Percentiles rank a stretch among this genome's conserved stretches.
These are phyloP conservation scores for Eufriesea mexicana DNA, from an alignment of 1,140 invertebrate genomes.

Conservation along the genomic window DNA sequence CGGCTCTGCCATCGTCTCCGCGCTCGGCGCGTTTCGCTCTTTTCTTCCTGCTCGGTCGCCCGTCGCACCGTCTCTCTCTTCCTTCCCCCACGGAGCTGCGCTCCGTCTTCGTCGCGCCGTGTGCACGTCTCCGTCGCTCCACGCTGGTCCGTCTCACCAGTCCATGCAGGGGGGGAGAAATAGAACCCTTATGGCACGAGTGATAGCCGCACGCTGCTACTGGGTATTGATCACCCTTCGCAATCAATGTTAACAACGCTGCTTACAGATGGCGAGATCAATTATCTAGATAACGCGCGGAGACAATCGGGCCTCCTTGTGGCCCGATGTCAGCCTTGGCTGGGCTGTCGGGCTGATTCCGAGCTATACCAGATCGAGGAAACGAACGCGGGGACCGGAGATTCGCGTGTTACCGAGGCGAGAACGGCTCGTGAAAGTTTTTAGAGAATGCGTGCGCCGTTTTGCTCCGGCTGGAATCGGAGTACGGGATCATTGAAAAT, in stretches of 20 bases:
- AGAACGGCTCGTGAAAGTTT: constrained; percentile 41
- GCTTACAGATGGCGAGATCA: constrained; percentile 64
- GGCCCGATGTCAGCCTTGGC: background rate
- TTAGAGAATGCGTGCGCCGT: constrained; percentile 38
- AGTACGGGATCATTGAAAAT: constrained; percentile 35
- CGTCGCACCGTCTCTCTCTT: background rate
- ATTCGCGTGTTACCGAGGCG: background rate
- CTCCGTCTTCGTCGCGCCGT: constrained; percentile 13
- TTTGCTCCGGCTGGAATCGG: constrained; percentile 1
- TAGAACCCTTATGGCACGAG: constrained; percentile 71
- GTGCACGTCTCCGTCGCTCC: constrained; percentile 27
- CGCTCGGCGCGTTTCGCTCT: constrained; percentile 9
- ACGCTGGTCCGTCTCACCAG: constrained; percentile 32
- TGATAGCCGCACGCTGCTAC: constrained; percentile 67
- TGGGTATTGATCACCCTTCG: constrained; percentile 71
- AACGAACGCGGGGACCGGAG: background rate
- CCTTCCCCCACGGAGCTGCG: constrained; percentile 1
- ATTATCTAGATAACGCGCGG: constrained; percentile 56
- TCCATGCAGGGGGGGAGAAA: constrained; percentile 29
- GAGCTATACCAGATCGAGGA: constrained; percentile 1
- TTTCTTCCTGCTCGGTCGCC: constrained; percentile 4
- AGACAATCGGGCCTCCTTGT: constrained; percentile 15
- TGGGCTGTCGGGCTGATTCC: background rate
- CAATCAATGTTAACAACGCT: constrained; percentile 72
- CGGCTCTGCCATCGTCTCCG: background rate